phyloP scores from a whole-genome alignment of 2,797 vertebrate species.

The Rhodeus uyekii region DNA sequence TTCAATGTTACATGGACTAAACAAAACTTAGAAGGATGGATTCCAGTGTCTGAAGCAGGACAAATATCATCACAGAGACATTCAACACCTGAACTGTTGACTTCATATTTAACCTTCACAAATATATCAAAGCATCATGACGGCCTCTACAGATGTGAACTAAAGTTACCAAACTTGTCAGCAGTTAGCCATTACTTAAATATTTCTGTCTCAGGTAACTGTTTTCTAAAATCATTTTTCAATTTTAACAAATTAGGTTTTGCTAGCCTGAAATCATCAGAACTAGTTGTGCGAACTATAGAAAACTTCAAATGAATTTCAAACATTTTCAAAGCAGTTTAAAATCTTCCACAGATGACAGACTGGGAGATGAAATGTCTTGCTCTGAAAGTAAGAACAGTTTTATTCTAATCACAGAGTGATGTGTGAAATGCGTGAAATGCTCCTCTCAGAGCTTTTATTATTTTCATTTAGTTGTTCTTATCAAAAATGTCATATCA shows the following conservation, averaged over 20 bases:
- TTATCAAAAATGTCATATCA: too few relatives aligned
- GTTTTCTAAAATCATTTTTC: neutral
- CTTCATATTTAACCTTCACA: slow-evolving; percentile 64
- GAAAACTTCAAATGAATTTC: neutral
- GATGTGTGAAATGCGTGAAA: neutral
- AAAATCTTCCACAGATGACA: neutral
- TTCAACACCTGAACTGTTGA: neutral
- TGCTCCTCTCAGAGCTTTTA: neutral
- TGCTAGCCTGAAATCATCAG: neutral
- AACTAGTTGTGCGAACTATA: neutral
- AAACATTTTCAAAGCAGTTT: neutral
- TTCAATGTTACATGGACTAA: neutral
- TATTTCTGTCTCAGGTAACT: slow-evolving; percentile 67
- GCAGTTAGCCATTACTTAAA: slow-evolving; percentile 50
- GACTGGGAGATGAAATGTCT: neutral
- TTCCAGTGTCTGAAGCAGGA: neutral
- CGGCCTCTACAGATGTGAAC: slow-evolving; percentile 60
- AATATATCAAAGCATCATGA: slow-evolving; percentile 52
- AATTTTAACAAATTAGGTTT: neutral
- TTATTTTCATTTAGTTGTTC: too few relatives aligned
- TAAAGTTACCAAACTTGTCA: fast-evolving
- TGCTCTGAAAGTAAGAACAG: neutral
- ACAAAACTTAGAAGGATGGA: neutral
- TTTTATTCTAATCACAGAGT: neutral
- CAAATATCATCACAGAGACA: slow-evolving; percentile 40